Evolutionary conservation across 2,797 vertebrate species (phyloP), one percentile per base, ranked within the genome.

Genomic region (Hydrophis major): DNA sequence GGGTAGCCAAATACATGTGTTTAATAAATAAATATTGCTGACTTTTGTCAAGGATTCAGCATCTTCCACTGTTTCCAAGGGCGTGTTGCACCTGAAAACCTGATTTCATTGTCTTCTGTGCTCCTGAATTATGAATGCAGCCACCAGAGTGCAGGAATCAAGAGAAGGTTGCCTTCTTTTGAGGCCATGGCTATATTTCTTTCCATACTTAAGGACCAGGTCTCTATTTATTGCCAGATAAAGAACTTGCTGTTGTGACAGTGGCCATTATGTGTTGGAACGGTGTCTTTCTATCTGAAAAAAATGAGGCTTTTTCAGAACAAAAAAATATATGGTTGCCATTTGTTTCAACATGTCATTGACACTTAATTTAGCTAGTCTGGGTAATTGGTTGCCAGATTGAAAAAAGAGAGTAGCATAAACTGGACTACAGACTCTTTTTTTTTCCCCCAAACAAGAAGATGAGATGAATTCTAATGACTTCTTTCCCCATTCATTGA

Each of bases 391-490:
- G 90, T 96, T 96, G 95, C 95, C 94, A 94, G 95, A 66, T 74
- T 92, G 88, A 90, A 97, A 96, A 63, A 96, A 92, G 92, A 94
- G 37, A 89, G 63, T 2, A 10, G 89, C 94, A 95, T 61, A 89
- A 93, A 96, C 42, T 92, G 93, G 94, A 94, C 96, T 92, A 90
- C 94, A 90, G 93, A 96, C 93, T 32, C 32, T 90, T 94, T 94
- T 92, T 96, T 97, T 94, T 92, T 96, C 11, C 53, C 53, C 97
- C 95, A 97, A 96, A 96, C 96, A 96, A 95, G 95, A 96, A 94
- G 95, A 97, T 94, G 94, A 96, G 96, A 96, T 97, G 96, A 97
- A 97, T 97, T 97, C 96, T 98, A 98, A 97, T 97, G 96, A 97
- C 96, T n/a, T 96, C 95, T 50, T 95, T 97, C 93, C 57, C 93